phyloP scores from a whole-genome alignment of 2,888 invertebrate genomes.

The Campoplex nolae region DNA sequence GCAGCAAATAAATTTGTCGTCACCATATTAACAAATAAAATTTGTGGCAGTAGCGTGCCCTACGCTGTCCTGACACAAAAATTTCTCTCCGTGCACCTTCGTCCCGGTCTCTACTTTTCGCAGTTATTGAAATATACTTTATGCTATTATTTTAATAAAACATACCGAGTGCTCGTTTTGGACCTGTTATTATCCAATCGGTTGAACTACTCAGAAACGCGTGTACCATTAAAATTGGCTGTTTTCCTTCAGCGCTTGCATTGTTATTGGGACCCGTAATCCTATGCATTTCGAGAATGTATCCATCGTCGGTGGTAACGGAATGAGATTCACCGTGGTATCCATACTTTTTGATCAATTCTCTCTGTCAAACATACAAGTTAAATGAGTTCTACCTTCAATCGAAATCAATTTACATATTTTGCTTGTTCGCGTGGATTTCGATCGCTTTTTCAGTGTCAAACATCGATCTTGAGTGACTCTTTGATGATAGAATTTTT shows the following conservation, averaged over 20 bases:
- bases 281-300: slow-evolving; percentile 91
- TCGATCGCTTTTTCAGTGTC: not conserved
- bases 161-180: slow-evolving; percentile 88
- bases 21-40: too few relatives aligned
- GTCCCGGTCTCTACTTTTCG: not conserved
- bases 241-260: slow-evolving; percentile 84
- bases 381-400: not conserved
- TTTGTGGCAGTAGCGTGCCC: too few relatives aligned
- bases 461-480: not conserved
- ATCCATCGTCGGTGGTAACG: slow-evolving; percentile 91
- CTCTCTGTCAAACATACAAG: slow-evolving; percentile 77
- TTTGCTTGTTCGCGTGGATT: not conserved
- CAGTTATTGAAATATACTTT: not conserved
- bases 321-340: slow-evolving; percentile 88
- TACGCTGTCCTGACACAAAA: too few relatives aligned
- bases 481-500: not conserved
- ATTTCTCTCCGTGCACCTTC: not conserved
- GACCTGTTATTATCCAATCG: slow-evolving; percentile 91
- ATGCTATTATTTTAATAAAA: not conserved
- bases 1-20: too few relatives aligned
- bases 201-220: slow-evolving; percentile 91
- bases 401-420: not conserved
- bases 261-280: slow-evolving; percentile 87
- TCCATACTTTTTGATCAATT: slow-evolving; percentile 87
- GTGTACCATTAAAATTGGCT: slow-evolving; percentile 88